Conservation (phyloP, 2,113 vertebrate genomes). For the Siphamia tubifer region DNA sequence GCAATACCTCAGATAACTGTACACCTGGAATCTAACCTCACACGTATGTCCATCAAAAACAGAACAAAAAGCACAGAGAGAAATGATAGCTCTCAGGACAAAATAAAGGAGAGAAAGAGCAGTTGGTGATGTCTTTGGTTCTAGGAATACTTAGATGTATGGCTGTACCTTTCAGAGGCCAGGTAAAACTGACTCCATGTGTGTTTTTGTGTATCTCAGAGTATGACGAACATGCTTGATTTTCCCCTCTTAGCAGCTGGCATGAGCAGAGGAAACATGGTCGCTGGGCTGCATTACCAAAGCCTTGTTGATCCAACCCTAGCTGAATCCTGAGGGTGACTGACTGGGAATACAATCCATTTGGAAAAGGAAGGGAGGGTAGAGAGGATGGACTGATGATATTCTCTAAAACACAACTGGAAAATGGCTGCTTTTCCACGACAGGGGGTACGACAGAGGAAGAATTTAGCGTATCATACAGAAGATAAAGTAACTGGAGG, state of each 20-base stretch:
- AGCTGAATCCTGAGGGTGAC: slow-evolving; percentile 70
- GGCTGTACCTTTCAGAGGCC: neutral
- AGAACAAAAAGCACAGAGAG: neutral
- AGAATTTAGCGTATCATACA: neutral
- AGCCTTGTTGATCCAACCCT: slow-evolving; percentile 77
- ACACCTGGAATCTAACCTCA: slow-evolving; percentile 23
- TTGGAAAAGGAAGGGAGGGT: slow-evolving; percentile 46
- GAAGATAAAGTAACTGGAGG: neutral
- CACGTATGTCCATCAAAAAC: neutral
- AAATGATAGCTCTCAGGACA: neutral
- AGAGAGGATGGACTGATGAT: slow-evolving; percentile 31
- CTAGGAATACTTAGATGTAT: too few relatives aligned
- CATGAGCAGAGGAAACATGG: slow-evolving; percentile 73
- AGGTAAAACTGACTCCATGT: slow-evolving; percentile 23
- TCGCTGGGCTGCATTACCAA: slow-evolving; percentile 68
- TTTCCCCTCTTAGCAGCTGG: slow-evolving; percentile 64
- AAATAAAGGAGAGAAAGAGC: neutral
- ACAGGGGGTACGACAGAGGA: neutral
- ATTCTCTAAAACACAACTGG: slow-evolving; percentile 44
- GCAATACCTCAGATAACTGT: neutral
- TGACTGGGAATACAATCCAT: slow-evolving; percentile 58
- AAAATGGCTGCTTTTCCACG: slow-evolving; percentile 29
- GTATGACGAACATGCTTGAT: slow-evolving; percentile 29
- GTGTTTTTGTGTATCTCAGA: slow-evolving; percentile 14
- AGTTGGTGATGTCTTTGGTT: neutral